Evolutionary conservation across 2,888 invertebrate genomes (phyloP), one percentile per base, ranked within the genome.

Genomic region (Zygaena filipendulae): DNA sequence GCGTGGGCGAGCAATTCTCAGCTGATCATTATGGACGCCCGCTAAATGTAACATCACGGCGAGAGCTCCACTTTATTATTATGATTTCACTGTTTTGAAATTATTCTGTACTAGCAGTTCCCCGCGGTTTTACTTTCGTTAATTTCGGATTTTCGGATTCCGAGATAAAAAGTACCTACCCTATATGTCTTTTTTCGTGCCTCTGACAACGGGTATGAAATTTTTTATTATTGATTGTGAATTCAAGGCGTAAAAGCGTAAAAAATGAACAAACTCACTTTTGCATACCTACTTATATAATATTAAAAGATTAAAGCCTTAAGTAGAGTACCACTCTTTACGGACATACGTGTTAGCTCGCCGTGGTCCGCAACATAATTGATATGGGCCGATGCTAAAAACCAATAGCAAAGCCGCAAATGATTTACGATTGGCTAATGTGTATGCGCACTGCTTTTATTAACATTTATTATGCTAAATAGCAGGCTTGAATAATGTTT

Each of bases 401-500:
- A 72, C 72, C 72, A 71, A 74, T 69, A 71, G 64, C 61, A 43
- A 56, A 49, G 54, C 48, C 47, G 43, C 42, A 43, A 35, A 58
- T 69, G 70, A 72, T 72, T 72, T 72, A 74, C 55, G 49, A 47
- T 47, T 48, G 55, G 52, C 61, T 71, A 74, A 74, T 71, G 66
- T 49, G 66, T 62, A 67, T 67, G 67, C 61, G 55, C 64, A 45
- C 52, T 40, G 70, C 67, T 64, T 72, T 67, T 67, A 72, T 71
- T 72, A 69, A 62, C 72, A 75, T 75, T 71, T 72, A 75, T 75
- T 72, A 75, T 75, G 71, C 45, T 68, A 74, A n/a, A 75, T 74
- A 53, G 46, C 42, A 48, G 44, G 40, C 43, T 52, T 56, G 64
- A 61, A 61, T 60, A 60, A 67, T 70, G 67, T 67, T 70, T 69